Percentiles rank a stretch among this genome's conserved stretches.
Conservation (phyloP, 2,113 vertebrate species). For the Arizona elegans region DNA sequence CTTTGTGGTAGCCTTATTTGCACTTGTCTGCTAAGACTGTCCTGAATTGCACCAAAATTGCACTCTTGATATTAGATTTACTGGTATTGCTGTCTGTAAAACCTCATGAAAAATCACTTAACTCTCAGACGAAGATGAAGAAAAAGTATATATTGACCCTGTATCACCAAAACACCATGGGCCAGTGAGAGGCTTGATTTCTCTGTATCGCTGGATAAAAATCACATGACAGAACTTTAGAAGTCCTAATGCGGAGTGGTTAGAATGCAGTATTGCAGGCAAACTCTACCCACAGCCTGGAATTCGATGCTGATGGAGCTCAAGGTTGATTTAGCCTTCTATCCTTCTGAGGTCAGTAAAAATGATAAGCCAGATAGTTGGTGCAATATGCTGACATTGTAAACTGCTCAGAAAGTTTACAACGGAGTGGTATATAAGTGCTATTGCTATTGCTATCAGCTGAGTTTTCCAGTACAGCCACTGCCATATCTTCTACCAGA, state of each 20-base stretch:
- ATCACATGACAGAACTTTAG: background rate
- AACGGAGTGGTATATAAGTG: background rate
- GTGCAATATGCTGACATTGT: background rate
- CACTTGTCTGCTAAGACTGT: background rate
- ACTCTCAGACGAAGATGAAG: background rate
- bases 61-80: background rate
- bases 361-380: background rate
- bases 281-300: background rate
- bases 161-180: background rate
- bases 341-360: background rate
- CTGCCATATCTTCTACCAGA: background rate
- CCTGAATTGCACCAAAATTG: background rate
- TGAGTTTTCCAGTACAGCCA: background rate
- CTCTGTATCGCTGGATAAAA: background rate
- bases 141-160: background rate
- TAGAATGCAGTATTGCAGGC: background rate
- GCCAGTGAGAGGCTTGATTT: background rate
- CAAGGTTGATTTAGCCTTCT: background rate
- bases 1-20: no score
- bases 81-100: background rate
- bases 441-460: background rate
- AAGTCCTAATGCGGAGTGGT: background rate
- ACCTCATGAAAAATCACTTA: background rate
- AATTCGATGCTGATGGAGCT: background rate
- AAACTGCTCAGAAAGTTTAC: background rate